Evolutionary conservation across 2,797 vertebrate species (phyloP).

Genomic region (Gymnodraco acuticeps): DNA sequence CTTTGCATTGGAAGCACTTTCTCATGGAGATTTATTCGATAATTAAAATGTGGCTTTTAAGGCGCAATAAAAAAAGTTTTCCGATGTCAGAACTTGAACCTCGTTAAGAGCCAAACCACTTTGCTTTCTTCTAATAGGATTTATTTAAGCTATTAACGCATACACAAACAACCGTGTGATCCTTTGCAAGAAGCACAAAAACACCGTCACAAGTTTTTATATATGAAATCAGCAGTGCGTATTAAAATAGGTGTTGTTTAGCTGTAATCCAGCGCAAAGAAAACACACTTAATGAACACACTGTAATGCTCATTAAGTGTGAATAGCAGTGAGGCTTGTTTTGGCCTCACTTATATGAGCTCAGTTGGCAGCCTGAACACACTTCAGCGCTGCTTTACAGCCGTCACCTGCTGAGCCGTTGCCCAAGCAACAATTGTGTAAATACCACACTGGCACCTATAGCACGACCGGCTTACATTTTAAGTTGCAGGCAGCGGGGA

Average conservation of each 20-base stretch:
- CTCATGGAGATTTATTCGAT: background rate
- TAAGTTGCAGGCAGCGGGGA: too few species aligned
- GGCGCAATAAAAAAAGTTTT: background rate
- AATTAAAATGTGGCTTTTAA: background rate
- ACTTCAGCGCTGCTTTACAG: slow-evolving; percentile 57
- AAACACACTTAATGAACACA: slow-evolving; percentile 48
- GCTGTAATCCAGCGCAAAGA: slow-evolving; percentile 39
- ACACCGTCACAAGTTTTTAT: slow-evolving; percentile 16
- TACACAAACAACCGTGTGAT: slow-evolving; percentile 21
- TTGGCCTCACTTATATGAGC: slow-evolving; percentile 48
- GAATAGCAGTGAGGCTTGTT: slow-evolving; percentile 39
- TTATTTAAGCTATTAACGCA: background rate
- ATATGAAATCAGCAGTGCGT: slow-evolving; percentile 20
- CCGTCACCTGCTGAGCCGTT: slow-evolving; percentile 73
- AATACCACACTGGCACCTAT: slow-evolving; percentile 75
- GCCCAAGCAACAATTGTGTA: slow-evolving; percentile 75
- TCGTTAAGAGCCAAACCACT: background rate
- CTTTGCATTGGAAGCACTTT: slow-evolving; percentile 8
- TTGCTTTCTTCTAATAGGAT: slow-evolving; percentile 6
- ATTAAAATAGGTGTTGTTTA: slow-evolving; percentile 42
- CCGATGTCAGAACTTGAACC: slow-evolving; percentile 1
- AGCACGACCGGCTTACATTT: too few species aligned
- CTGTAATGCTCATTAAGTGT: slow-evolving; percentile 53
- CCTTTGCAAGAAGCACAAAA: slow-evolving; percentile 20
- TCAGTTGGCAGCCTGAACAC: slow-evolving; percentile 64